Evolutionary conservation across 92 coral and sea anemone species (phyloP).

Genomic region (Anthopleura xanthogrammica): DNA sequence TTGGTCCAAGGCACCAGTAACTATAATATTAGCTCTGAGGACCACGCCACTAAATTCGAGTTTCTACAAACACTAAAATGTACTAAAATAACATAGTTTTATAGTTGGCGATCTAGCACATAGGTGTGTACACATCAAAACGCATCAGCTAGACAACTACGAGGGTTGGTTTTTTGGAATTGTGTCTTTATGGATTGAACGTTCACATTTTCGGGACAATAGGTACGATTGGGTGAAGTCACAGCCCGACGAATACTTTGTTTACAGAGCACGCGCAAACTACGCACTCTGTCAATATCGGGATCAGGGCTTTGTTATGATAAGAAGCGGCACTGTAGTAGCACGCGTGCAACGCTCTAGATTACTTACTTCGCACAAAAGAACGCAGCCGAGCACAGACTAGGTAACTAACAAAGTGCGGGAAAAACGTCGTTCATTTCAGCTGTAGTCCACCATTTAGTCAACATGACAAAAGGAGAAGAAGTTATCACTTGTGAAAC

Average conservation of each 20-base stretch:
- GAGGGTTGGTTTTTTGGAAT: neutral
- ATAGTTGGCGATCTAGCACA: neutral
- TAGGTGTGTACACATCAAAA: neutral
- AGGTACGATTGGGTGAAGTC: constrained; percentile 8
- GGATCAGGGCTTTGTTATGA: constrained; percentile 62
- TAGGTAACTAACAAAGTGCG: constrained; percentile 48
- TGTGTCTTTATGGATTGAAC: neutral
- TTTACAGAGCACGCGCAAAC: constrained; percentile 39
- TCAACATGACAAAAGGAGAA: constrained; percentile 45
- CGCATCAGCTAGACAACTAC: neutral
- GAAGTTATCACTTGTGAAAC: constrained; percentile 35
- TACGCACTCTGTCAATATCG: constrained; percentile 20
- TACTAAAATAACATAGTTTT: neutral
- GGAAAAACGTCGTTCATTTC: constrained; percentile 54
- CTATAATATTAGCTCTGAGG: neutral
- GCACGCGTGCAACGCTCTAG: constrained; percentile 79
- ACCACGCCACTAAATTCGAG: neutral
- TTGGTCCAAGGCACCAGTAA: neutral
- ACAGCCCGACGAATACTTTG: neutral
- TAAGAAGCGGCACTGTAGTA: constrained; percentile 40
- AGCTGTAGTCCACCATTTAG: constrained; percentile 29
- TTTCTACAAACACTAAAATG: neutral
- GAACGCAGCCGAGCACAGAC: constrained; percentile 42
- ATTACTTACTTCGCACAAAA: constrained; percentile 65
- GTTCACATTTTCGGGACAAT: neutral